Percentiles rank a stretch among this genome's conserved stretches.
phyloP scores from a whole-genome alignment of 2,888 invertebrate genomes.

The Liopterus haemorrhoidalis region DNA sequence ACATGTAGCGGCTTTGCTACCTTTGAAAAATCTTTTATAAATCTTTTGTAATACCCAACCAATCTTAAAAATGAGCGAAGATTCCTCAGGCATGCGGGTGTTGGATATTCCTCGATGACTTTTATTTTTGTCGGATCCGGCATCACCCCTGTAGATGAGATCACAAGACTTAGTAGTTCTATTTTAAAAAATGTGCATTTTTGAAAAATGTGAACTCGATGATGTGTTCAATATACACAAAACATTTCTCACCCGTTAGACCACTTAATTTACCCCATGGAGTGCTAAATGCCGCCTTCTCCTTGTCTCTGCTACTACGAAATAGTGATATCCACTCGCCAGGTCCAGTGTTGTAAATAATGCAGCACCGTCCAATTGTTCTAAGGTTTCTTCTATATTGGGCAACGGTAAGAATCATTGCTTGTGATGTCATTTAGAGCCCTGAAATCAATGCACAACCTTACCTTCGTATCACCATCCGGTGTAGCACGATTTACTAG shows the following conservation, averaged over 20 bases:
- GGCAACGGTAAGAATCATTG: too few relatives aligned
- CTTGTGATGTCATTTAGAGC: too few relatives aligned
- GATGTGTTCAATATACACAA: slow-evolving; percentile 1
- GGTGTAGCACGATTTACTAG: too few relatives aligned
- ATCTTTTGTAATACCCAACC: slow-evolving; percentile 17
- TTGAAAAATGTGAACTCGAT: neutral
- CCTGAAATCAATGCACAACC: too few relatives aligned
- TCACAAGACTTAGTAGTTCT: neutral
- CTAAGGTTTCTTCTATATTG: too few relatives aligned
- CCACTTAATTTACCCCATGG: neutral
- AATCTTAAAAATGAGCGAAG: slow-evolving; percentile 15
- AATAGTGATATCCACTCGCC: neutral
- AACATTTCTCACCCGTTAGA: neutral
- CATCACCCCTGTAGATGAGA: neutral
- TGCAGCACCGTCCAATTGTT: too few relatives aligned
- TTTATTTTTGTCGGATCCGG: neutral
- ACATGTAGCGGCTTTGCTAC: neutral
- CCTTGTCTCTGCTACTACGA: neutral
- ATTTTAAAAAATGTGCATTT: neutral
- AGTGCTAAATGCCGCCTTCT: neutral
- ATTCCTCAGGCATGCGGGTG: neutral
- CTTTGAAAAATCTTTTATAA: neutral
- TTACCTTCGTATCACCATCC: too few relatives aligned
- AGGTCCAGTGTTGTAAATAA: slow-evolving; percentile 34
- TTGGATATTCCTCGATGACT: slow-evolving; percentile 1